These are phyloP conservation scores for Dasyprocta punctata DNA, from an alignment of 2,113 vertebrate genomes.

Conservation along the genomic window DNA sequence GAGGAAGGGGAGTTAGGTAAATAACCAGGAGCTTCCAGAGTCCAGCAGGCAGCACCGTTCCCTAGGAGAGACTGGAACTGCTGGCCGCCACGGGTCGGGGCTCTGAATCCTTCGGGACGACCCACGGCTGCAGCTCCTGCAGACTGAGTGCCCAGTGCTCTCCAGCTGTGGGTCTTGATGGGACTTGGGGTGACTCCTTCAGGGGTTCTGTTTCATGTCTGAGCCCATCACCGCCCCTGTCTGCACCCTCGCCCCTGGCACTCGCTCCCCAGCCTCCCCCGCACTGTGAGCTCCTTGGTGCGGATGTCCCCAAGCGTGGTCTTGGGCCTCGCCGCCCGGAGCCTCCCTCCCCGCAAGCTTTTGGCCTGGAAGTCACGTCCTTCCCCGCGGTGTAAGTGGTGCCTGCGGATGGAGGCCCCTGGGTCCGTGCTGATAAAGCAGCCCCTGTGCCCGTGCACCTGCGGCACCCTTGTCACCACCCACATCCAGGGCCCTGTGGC, in stretches of 20 bases:
- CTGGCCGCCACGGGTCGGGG: neutral
- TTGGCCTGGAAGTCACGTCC: neutral
- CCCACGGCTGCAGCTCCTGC: neutral
- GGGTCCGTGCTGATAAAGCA: neutral
- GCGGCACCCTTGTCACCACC: too few relatives aligned
- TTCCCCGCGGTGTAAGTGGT: neutral
- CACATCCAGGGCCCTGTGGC: too few relatives aligned
- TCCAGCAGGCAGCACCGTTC: neutral
- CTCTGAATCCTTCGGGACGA: neutral
- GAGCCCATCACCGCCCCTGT: neutral
- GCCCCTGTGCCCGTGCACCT: neutral
- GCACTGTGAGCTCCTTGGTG: neutral
- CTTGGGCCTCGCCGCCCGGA: neutral
- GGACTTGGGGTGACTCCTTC: neutral
- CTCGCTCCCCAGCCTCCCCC: neutral
- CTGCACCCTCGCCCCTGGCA: rapidly evolving
- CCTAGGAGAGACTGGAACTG: neutral
- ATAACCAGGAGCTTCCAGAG: neutral
- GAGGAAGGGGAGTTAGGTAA: neutral
- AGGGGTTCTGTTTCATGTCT: neutral
- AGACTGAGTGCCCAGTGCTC: neutral
- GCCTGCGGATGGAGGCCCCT: neutral
- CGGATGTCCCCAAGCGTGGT: neutral
- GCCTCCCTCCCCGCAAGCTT: neutral
- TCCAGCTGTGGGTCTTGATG: neutral